Percentiles rank a stretch among this genome's conserved stretches.
phyloP scores from a whole-genome alignment of 2,888 invertebrate genomes.

The Tineola bisselliella region DNA sequence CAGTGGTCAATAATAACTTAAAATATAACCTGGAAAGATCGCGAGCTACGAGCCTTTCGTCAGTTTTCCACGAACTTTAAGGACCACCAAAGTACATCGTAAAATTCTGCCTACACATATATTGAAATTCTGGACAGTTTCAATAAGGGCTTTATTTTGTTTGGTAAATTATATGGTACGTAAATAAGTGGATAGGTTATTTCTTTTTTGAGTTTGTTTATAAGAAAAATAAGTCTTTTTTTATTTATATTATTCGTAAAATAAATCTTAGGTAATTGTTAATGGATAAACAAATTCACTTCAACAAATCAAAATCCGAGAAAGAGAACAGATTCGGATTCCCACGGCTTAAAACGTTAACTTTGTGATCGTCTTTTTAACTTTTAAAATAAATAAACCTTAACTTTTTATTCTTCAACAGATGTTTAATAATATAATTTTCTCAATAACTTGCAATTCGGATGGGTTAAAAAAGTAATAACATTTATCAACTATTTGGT shows the following conservation, averaged over 20 bases:
- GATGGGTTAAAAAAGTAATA: too few relatives aligned
- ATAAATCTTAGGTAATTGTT: too few relatives aligned
- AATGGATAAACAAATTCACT: too few relatives aligned
- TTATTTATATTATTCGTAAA: too few relatives aligned
- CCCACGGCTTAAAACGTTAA: background rate
- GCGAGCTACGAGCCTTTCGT: background rate
- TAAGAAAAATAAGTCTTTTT: too few relatives aligned
- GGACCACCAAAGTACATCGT: background rate
- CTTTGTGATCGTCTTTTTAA: background rate
- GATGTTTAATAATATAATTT: background rate
- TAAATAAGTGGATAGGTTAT: too few relatives aligned
- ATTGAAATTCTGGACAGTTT: background rate
- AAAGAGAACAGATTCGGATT: background rate
- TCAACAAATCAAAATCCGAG: too few relatives aligned
- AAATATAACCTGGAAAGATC: constrained; percentile 19
- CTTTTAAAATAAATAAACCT: background rate
- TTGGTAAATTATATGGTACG: background rate
- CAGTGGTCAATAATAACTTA: constrained; percentile 36
- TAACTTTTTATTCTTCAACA: background rate
- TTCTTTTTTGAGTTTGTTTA: too few relatives aligned
- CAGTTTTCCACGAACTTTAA: background rate
- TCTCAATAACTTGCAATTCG: background rate
- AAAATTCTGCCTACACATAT: background rate
- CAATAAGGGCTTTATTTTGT: background rate
- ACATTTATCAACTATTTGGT: too few relatives aligned